A percentile compares a stretch with the other conserved stretches of the same genome.
phyloP scores from a whole-genome alignment of 2,113 vertebrate species.

The Heptranchias perlo region DNA sequence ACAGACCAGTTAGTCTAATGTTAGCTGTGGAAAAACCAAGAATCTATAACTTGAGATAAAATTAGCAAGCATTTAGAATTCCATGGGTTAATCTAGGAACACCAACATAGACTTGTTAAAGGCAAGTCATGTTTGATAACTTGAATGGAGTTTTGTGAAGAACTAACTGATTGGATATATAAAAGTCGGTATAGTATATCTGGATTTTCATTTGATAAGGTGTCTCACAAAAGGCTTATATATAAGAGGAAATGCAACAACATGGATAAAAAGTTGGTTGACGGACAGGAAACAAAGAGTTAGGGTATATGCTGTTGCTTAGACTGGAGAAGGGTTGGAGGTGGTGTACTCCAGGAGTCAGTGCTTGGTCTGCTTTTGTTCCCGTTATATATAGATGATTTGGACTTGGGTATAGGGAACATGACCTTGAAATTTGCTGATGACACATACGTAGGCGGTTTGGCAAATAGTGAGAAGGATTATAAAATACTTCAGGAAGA shows the following conservation, averaged over 20 bases:
- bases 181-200: not conserved
- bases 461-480: not conserved
- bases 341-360: not conserved
- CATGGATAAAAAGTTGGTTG: not conserved
- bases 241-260: not conserved
- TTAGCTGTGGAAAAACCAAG: too few relatives aligned
- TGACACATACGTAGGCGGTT: not conserved
- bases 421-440: not conserved
- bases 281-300: not conserved
- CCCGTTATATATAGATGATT: too few relatives aligned
- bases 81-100: too few relatives aligned
- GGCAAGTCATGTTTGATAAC: too few relatives aligned
- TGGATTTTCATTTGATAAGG: not conserved
- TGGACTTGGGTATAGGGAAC: not conserved
- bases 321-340: not conserved
- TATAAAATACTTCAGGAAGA: not conserved
- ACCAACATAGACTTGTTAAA: too few relatives aligned
- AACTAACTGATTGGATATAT: too few relatives aligned
- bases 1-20: too few relatives aligned
- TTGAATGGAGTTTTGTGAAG: too few relatives aligned
- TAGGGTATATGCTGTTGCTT: not conserved
- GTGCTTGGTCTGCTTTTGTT: not conserved
- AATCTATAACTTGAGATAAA: too few relatives aligned
- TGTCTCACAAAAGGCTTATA: not conserved
- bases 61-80: too few relatives aligned